Conservation (phyloP, 2,797 vertebrate species). For the Pipistrellus nathusii region DNA sequence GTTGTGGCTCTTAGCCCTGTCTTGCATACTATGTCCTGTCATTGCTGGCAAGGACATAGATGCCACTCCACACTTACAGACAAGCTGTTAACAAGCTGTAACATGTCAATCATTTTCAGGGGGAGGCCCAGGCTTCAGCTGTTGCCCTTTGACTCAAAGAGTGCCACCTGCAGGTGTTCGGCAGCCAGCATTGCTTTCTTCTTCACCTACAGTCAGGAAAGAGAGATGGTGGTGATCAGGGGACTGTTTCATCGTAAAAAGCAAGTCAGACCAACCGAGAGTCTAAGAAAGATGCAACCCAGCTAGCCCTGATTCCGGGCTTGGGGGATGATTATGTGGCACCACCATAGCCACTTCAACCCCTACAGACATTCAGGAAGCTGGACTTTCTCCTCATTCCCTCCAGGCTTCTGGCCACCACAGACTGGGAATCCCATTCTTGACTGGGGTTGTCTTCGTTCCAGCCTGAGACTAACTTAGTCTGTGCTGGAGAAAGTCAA, state of each 20-base stretch:
- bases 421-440: conserved; percentile 15
- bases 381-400: conserved; percentile 29
- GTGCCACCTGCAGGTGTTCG: too few relatives aligned
- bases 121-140: too few relatives aligned
- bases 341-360: background rate
- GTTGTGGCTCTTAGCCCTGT: too few relatives aligned
- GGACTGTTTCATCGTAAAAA: background rate
- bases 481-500: background rate
- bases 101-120: too few relatives aligned
- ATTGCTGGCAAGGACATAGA: too few relatives aligned
- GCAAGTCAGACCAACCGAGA: background rate
- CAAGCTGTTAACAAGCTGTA: too few relatives aligned
- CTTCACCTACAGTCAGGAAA: conserved; percentile 71
- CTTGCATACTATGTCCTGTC: too few relatives aligned
- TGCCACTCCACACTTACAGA: too few relatives aligned
- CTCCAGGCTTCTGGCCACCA: conserved; percentile 35
- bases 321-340: background rate
- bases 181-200: too few relatives aligned
- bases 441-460: background rate
- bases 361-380: conserved; percentile 61
- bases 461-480: background rate
- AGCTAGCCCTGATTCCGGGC: conserved; percentile 54
- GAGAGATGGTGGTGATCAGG: conserved; percentile 56
- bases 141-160: too few relatives aligned
- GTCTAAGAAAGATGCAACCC: conserved; percentile 27